Evolutionary conservation across 2,797 vertebrate species (phyloP).

Genomic region (Nyctalus aviator): DNA sequence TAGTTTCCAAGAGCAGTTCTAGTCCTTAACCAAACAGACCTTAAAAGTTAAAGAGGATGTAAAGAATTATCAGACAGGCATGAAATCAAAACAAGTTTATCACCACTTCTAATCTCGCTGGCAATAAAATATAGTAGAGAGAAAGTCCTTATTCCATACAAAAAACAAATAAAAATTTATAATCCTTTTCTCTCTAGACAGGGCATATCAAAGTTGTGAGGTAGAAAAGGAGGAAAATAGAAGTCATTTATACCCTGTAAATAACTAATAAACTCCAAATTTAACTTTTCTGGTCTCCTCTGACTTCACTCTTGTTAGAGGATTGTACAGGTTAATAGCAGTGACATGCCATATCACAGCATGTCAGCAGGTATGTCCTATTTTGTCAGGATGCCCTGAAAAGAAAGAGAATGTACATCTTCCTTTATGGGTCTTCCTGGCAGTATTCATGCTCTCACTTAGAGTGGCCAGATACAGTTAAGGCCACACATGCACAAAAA

Average conservation of each 20-base stretch:
- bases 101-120: neutral
- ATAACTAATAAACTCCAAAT: neutral
- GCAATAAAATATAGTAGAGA: neutral
- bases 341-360: neutral
- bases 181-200: neutral
- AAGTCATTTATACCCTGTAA: neutral
- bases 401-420: neutral
- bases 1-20: neutral
- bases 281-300: neutral
- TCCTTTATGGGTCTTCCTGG: neutral
- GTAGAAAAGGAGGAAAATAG: neutral
- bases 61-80: neutral
- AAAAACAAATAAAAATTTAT: neutral
- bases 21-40: neutral
- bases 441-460: neutral
- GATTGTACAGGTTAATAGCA: neutral
- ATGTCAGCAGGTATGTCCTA: neutral
- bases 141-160: neutral
- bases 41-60: neutral
- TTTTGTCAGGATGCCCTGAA: neutral
- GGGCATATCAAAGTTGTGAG: neutral
- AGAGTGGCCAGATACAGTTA: neutral
- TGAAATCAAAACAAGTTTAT: constrained; percentile 2
- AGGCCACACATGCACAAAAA: neutral
- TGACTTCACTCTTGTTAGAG: neutral